These are phyloP conservation scores for Chrysopilus asiliformis DNA, from an alignment of 2,888 invertebrate genomes.

Conservation along the genomic window DNA sequence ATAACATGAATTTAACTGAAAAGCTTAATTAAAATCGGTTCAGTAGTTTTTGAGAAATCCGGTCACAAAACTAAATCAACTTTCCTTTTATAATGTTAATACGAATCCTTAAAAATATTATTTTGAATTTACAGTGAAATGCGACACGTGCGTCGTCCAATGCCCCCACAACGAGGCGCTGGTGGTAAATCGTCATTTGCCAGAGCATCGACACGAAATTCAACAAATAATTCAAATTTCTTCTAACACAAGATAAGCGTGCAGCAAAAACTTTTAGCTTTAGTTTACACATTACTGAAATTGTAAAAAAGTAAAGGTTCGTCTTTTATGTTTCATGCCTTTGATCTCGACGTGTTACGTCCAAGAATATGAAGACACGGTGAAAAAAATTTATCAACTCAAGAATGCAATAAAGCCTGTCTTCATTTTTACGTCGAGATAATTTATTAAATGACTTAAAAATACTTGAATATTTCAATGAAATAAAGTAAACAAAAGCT, in stretches of 20 bases:
- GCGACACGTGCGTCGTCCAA: slow-evolving; percentile 49
- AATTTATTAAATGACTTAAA: background rate
- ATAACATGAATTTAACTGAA: too few species aligned
- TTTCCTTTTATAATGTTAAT: too few species aligned
- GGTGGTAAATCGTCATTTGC: slow-evolving; percentile 41
- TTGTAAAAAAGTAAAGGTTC: slow-evolving; percentile 29
- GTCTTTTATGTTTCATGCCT: too few species aligned
- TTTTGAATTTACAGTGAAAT: slow-evolving; percentile 45
- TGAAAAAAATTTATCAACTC: slow-evolving; percentile 2
- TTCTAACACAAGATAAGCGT: slow-evolving; percentile 47
- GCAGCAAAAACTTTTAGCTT: slow-evolving; percentile 42
- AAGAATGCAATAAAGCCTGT: background rate
- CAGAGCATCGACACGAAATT: slow-evolving; percentile 43
- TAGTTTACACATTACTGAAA: slow-evolving; percentile 45
- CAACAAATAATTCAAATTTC: slow-evolving; percentile 33
- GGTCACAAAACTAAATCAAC: too few species aligned
- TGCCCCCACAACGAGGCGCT: slow-evolving; percentile 41
- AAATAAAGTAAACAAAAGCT: too few species aligned
- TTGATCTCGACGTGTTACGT: too few species aligned
- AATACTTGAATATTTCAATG: too few species aligned
- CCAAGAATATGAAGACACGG: slow-evolving; percentile 4
- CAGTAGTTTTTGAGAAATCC: too few species aligned
- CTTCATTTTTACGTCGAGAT: background rate
- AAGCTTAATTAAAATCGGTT: too few species aligned
- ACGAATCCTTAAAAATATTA: too few species aligned